Evolutionary conservation across 2,888 invertebrate species (phyloP).

Genomic region (Drepana falcataria): DNA sequence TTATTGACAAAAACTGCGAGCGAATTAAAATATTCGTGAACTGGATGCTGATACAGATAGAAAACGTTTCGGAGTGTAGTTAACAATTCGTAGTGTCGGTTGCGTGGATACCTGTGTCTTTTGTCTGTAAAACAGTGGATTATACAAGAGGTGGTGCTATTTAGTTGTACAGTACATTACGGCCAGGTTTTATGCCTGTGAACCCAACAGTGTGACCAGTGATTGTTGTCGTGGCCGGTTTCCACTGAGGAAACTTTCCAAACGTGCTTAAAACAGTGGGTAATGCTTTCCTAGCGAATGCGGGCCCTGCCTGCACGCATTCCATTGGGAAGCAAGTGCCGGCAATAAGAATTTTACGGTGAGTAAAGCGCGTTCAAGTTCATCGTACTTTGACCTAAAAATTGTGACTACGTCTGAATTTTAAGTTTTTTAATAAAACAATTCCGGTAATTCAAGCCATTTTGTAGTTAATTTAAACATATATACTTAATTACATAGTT

Average conservation of each 20-base stretch:
- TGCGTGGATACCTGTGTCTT: slow-evolving; percentile 70
- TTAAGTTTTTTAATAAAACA: not conserved
- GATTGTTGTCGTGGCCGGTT: slow-evolving; percentile 78
- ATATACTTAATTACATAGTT: too few species aligned
- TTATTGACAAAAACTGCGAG: slow-evolving; percentile 47
- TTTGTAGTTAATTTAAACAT: too few species aligned
- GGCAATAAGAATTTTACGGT: slow-evolving; percentile 77
- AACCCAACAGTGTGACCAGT: slow-evolving; percentile 70
- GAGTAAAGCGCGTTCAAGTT: slow-evolving; percentile 72
- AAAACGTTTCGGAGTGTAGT: slow-evolving; percentile 44
- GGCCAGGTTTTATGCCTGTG: slow-evolving; percentile 53
- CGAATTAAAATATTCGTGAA: slow-evolving; percentile 35
- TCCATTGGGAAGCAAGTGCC: slow-evolving; percentile 75
- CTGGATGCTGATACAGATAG: slow-evolving; percentile 21
- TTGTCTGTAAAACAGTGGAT: slow-evolving; percentile 70
- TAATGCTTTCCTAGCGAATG: slow-evolving; percentile 75
- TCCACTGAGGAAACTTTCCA: slow-evolving; percentile 74
- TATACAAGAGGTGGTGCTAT: slow-evolving; percentile 60
- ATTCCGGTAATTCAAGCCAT: too few species aligned
- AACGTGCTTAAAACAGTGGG: slow-evolving; percentile 75
- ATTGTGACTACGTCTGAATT: slow-evolving; percentile 39
- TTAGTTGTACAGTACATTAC: slow-evolving; percentile 52
- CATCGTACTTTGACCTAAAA: slow-evolving; percentile 76
- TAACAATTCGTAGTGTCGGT: slow-evolving; percentile 49
- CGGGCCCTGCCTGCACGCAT: slow-evolving; percentile 73